phyloP scores from a whole-genome alignment of 2,888 invertebrate species.

The Pachycephus smyrnensis region DNA sequence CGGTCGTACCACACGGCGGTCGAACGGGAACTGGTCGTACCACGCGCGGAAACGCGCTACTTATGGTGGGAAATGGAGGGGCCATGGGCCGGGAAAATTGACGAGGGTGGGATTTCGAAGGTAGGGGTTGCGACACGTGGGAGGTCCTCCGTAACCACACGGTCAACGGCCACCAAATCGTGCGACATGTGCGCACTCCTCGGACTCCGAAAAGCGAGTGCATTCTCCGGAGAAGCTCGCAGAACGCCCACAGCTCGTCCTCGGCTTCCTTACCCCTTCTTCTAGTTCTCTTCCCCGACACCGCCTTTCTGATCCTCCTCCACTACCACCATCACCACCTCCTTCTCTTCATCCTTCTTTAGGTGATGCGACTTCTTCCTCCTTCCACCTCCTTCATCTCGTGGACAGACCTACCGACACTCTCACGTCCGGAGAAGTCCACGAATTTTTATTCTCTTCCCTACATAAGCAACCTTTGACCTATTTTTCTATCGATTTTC shows the following conservation, averaged over 20 bases:
- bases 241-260: constrained; percentile 69
- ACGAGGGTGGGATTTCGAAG: constrained; percentile 4
- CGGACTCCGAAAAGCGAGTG: constrained; percentile 20
- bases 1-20: constrained; percentile 43
- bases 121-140: constrained; percentile 23
- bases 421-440: not conserved
- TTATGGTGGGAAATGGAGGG: constrained; percentile 44
- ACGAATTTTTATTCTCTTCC: not conserved
- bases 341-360: constrained; percentile 13
- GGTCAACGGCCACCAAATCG: constrained; percentile 26
- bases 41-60: constrained; percentile 56
- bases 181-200: constrained; percentile 13
- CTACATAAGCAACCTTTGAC: constrained; percentile 49
- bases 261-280: constrained; percentile 70
- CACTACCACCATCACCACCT: constrained; percentile 18
- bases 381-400: constrained; percentile 3
- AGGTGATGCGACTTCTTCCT: constrained; percentile 16
- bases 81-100: constrained; percentile 4
- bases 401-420: not conserved
- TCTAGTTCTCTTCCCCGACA: constrained; percentile 66
- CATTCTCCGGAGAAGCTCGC: constrained; percentile 11
- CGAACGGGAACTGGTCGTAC: constrained; percentile 55
- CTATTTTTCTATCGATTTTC: constrained; percentile 62
- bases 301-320: constrained; percentile 28
- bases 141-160: constrained; percentile 23